Conservation (phyloP, 92 coral and sea anemone species). For the Phymanthus crucifer region DNA sequence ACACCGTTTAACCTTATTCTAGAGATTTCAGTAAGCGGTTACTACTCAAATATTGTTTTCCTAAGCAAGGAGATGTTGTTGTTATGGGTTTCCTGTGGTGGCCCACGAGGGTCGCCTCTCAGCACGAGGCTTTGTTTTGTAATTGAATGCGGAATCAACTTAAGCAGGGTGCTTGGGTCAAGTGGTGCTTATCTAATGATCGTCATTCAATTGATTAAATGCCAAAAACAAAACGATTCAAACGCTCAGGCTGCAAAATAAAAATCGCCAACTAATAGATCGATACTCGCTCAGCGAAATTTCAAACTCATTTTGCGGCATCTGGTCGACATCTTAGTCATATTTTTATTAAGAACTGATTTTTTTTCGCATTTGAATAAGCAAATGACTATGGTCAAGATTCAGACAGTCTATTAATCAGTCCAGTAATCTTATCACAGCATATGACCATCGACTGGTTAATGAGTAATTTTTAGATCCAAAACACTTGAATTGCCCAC, state of each 20-base stretch:
- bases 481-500: background rate
- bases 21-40: too few species aligned
- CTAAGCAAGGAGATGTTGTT: background rate
- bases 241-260: background rate
- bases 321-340: too few species aligned
- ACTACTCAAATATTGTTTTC: too few species aligned
- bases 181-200: constrained; percentile 7
- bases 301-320: too few species aligned
- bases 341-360: background rate
- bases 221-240: constrained; percentile 6
- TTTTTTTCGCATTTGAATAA: background rate
- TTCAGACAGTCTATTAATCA: background rate
- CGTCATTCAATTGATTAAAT: background rate
- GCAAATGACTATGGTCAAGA: background rate
- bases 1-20: too few species aligned
- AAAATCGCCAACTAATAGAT: background rate
- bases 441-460: background rate
- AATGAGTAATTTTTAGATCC: background rate
- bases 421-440: background rate
- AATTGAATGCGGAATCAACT: constrained; percentile 8
- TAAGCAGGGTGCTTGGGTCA: constrained; percentile 2
- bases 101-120: background rate
- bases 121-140: constrained; percentile 1
- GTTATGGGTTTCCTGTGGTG: background rate
- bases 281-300: too few species aligned